These are phyloP conservation scores for Chelonia mydas DNA, from an alignment of 2,797 vertebrate species.

Conservation along the genomic window DNA sequence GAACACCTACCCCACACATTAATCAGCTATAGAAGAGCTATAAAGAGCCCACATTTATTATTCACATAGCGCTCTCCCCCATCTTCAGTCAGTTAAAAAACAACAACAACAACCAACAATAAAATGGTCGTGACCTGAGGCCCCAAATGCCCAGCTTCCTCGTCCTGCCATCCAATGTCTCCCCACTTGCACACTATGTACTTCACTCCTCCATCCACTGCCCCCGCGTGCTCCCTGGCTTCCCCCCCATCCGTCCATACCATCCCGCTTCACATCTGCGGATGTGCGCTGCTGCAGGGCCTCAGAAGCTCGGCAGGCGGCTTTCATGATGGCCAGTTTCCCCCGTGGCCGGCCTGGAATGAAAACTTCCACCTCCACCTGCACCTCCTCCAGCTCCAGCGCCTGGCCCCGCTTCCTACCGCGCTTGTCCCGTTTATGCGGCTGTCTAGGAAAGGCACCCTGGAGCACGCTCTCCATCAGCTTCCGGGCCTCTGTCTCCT, in stretches of 20 bases:
- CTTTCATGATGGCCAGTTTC: slow-evolving; percentile 15
- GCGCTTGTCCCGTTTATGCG: not conserved
- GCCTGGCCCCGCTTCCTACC: not conserved
- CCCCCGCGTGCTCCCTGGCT: not conserved
- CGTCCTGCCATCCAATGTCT: not conserved
- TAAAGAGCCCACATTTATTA: not conserved
- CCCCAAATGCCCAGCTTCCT: not conserved
- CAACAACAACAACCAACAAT: not conserved
- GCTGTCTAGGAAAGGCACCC: slow-evolving; percentile 9
- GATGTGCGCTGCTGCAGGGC: not conserved
- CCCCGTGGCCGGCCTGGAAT: not conserved
- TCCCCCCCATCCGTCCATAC: not conserved
- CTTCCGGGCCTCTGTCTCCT: not conserved
- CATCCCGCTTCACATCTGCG: not conserved
- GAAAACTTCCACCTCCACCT: slow-evolving; percentile 27
- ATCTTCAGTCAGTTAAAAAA: not conserved
- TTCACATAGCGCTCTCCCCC: not conserved
- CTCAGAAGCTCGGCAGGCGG: not conserved
- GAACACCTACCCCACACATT: not conserved
- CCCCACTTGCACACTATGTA: not conserved
- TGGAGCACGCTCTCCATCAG: slow-evolving; percentile 23
- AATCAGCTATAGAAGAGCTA: not conserved
- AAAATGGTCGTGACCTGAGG: not conserved
- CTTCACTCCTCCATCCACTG: not conserved
- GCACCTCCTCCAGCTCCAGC: not conserved